These are phyloP conservation scores for Nannoperca obscura DNA, from an alignment of 2,797 vertebrate genomes.

Conservation along the genomic window DNA sequence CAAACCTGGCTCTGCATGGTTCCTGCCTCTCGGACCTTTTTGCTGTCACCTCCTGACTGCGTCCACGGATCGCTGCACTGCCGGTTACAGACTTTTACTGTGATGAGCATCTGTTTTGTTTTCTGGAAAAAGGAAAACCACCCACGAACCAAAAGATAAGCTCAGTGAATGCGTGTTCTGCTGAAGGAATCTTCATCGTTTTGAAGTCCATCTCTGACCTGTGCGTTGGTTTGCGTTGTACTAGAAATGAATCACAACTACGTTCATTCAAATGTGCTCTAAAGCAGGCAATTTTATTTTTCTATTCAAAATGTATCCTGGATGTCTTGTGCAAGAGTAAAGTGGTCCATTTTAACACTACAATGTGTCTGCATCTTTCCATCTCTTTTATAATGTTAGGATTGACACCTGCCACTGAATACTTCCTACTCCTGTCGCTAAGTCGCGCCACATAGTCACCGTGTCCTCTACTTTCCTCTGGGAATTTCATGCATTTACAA, in stretches of 20 bases:
- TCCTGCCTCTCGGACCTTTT: slow-evolving; percentile 55
- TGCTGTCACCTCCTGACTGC: slow-evolving; percentile 40
- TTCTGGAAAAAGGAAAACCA: slow-evolving; percentile 47
- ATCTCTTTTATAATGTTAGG: not conserved
- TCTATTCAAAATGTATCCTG: slow-evolving; percentile 82
- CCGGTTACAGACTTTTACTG: slow-evolving; percentile 43
- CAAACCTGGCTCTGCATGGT: slow-evolving; percentile 69
- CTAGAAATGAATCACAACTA: slow-evolving; percentile 64
- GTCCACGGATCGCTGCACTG: slow-evolving; percentile 42
- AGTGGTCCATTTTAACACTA: slow-evolving; percentile 83
- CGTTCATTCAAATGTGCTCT: slow-evolving; percentile 66
- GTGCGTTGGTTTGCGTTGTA: slow-evolving; percentile 51
- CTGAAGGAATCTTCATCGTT: slow-evolving; percentile 59
- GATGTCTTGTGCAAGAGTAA: slow-evolving; percentile 85
- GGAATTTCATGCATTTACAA: too few relatives aligned
- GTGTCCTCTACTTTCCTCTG: too few relatives aligned
- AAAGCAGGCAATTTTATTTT: slow-evolving; percentile 85
- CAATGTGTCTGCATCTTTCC: not conserved
- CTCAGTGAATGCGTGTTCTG: slow-evolving; percentile 71
- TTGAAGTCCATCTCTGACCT: slow-evolving; percentile 63
- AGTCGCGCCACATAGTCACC: too few relatives aligned
- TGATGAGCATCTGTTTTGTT: slow-evolving; percentile 53
- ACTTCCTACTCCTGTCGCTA: too few relatives aligned
- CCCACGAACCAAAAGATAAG: slow-evolving; percentile 70
- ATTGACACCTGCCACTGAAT: not conserved